phyloP scores from a whole-genome alignment of 2,797 vertebrate genomes.

The Megalops cyprinoides region DNA sequence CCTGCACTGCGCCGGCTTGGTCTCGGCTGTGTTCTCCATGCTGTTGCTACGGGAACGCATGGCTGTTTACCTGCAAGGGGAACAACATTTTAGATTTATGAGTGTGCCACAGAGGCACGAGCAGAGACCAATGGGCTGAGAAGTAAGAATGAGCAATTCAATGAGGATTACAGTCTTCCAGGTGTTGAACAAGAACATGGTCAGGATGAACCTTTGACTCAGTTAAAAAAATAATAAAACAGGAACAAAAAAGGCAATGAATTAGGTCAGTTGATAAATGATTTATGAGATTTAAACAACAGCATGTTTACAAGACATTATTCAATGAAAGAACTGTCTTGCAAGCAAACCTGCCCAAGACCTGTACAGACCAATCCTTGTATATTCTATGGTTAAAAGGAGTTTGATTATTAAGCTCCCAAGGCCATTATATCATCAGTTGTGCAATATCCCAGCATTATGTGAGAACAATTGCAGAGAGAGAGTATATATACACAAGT shows the following conservation, averaged over 20 bases:
- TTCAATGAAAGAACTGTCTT: background rate
- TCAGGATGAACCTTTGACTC: background rate
- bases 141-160: conserved; percentile 1
- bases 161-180: background rate
- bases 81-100: conserved; percentile 23
- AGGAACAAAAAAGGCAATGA: background rate
- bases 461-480: background rate
- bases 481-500: background rate
- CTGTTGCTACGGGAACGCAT: conserved; percentile 74
- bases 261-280: background rate
- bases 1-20: conserved; percentile 57
- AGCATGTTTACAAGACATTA: background rate
- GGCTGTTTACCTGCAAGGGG: conserved; percentile 50
- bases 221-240: background rate
- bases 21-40: conserved; percentile 59
- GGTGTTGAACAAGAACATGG: background rate
- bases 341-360: background rate
- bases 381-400: background rate
- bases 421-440: background rate
- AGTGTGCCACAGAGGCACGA: background rate
- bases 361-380: background rate
- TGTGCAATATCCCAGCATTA: background rate
- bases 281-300: background rate
- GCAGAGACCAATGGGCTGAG: background rate
- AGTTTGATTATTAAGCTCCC: background rate